These are phyloP conservation scores for Hirtodrosophila histrioides DNA, from an alignment of 2,888 invertebrate species.

Conservation along the genomic window DNA sequence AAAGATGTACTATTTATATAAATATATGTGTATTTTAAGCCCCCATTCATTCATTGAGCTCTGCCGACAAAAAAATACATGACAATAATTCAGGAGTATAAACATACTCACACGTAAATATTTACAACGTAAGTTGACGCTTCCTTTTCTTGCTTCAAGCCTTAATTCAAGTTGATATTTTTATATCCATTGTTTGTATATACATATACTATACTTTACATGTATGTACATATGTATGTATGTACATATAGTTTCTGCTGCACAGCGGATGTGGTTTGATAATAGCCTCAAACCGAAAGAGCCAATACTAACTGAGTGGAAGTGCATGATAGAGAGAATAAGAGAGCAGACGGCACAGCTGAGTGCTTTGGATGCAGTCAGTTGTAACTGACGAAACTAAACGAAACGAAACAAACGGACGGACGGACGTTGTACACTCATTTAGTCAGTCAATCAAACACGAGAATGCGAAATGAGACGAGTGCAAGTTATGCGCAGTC, in stretches of 20 bases:
- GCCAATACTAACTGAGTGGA: conserved; percentile 14
- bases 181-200: conserved; percentile 61
- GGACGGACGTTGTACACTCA: conserved; percentile 47
- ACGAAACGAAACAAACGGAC: background rate
- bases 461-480: conserved; percentile 38
- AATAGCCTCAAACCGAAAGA: conserved; percentile 53
- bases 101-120: conserved; percentile 7
- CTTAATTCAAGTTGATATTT: conserved; percentile 68
- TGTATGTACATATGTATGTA: background rate
- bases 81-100: conserved; percentile 39
- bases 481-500: conserved; percentile 4
- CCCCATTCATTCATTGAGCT: conserved; percentile 21
- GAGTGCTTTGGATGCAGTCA: conserved; percentile 66
- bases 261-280: conserved; percentile 75
- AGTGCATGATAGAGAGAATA: too few species aligned
- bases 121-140: conserved; percentile 39
- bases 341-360: conserved; percentile 26
- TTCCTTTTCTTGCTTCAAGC: conserved; percentile 53
- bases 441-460: conserved; percentile 73
- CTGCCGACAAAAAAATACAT: conserved; percentile 40
- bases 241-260: conserved; percentile 48
- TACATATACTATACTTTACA: background rate
- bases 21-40: conserved; percentile 27
- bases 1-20: background rate
- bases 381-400: conserved; percentile 70